A percentile compares a stretch with the other conserved stretches of the same genome.
These are phyloP conservation scores for Anseranas semipalmata DNA, from an alignment of 2,113 vertebrate genomes.

Conservation along the genomic window DNA sequence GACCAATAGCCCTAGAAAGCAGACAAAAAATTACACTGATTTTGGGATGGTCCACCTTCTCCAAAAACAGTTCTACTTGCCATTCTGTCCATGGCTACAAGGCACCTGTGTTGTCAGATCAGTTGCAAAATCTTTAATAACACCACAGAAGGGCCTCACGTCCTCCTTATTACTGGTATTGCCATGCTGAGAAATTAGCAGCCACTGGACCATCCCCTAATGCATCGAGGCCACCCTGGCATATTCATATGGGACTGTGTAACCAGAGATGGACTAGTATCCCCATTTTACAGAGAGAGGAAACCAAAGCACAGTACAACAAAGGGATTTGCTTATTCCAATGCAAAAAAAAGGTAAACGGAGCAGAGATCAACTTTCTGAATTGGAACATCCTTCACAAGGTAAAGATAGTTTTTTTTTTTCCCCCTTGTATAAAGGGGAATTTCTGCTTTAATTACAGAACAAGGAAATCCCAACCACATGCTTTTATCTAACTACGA, in stretches of 20 bases:
- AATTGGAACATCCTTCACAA: background rate
- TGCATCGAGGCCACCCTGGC: background rate
- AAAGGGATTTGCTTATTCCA: background rate
- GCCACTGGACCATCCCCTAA: background rate
- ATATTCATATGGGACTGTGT: background rate
- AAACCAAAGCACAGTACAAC: background rate
- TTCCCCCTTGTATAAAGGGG: background rate
- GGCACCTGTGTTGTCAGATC: fast-evolving
- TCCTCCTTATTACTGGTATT: background rate
- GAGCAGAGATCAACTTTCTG: background rate
- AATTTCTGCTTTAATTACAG: background rate
- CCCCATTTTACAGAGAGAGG: background rate
- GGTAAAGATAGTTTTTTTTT: background rate
- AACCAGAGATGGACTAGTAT: background rate
- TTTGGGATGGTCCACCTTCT: background rate
- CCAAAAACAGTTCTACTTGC: background rate
- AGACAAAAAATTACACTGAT: background rate
- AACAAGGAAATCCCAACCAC: constrained; percentile 26
- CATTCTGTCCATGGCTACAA: background rate
- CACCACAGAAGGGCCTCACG: background rate
- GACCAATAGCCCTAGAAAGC: fast-evolving
- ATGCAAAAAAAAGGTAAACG: background rate
- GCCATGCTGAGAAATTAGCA: background rate
- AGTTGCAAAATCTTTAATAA: background rate
- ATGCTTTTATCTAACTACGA: background rate